phyloP scores from a whole-genome alignment of 2,113 vertebrate species.

The Gallinago media region DNA sequence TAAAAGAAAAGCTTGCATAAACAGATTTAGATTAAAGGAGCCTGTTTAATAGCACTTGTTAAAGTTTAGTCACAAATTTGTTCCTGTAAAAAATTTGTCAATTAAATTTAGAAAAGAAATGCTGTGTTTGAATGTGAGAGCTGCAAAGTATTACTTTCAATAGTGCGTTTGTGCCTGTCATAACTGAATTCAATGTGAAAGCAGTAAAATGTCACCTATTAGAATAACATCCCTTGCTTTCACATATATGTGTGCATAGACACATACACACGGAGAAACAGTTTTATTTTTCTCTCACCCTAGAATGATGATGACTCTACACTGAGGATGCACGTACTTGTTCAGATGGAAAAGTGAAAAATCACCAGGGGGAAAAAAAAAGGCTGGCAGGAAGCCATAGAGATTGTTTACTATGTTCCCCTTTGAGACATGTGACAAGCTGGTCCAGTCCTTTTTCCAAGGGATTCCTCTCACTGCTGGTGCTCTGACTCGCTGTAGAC shows the following conservation, averaged over 20 bases:
- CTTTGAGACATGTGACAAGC: not conserved
- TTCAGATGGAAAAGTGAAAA: not conserved
- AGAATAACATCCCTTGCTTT: not conserved
- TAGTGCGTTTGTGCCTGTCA: not conserved
- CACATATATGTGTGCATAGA: rapidly evolving
- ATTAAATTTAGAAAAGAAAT: not conserved
- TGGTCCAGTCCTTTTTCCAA: not conserved
- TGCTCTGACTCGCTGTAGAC: not conserved
- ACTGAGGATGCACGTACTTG: not conserved
- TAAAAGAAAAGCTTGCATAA: not conserved
- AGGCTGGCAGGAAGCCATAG: not conserved
- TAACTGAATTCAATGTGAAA: not conserved
- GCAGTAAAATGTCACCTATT: not conserved
- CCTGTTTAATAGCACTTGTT: not conserved
- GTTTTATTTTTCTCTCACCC: not conserved
- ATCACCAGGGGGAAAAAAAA: not conserved
- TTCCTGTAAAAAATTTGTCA: not conserved
- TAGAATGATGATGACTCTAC: not conserved
- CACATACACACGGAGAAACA: not conserved
- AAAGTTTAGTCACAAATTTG: not conserved
- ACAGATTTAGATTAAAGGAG: not conserved
- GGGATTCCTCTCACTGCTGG: not conserved
- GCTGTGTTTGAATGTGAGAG: not conserved
- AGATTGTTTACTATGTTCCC: not conserved
- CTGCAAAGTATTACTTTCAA: not conserved